Evolutionary conservation across 2,888 invertebrate genomes (phyloP).

Genomic region (Cyrtodaria siliqua): DNA sequence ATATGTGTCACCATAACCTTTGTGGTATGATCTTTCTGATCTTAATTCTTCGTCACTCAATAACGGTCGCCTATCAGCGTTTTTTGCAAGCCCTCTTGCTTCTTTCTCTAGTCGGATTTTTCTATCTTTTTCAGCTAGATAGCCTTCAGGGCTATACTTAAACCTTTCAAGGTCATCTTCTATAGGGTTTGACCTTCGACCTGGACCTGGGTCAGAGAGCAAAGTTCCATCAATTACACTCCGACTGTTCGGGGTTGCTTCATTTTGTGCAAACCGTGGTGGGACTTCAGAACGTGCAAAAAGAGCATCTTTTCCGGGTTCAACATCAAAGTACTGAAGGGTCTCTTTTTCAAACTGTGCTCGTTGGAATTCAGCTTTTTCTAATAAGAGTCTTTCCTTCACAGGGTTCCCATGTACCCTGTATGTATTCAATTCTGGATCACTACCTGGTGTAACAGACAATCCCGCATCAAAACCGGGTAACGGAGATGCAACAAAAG

Average conservation of each 20-base stretch:
- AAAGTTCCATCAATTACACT: constrained; percentile 22
- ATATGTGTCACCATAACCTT: no score
- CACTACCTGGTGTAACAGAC: constrained; percentile 13
- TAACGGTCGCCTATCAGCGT: constrained; percentile 5
- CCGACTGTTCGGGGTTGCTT: background rate
- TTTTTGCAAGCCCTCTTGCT: constrained; percentile 27
- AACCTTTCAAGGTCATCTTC: constrained; percentile 14
- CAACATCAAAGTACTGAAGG: constrained; percentile 5
- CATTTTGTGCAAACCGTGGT: background rate
- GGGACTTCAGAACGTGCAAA: background rate
- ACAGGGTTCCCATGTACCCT: constrained; percentile 54
- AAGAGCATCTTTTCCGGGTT: background rate
- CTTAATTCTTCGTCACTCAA: constrained; percentile 13
- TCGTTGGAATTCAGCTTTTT: constrained; percentile 25
- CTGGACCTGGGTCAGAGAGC: constrained; percentile 50
- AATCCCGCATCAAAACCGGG: constrained; percentile 25
- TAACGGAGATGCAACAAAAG: constrained; percentile 34
- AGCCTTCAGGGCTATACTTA: constrained; percentile 53
- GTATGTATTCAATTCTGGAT: constrained; percentile 39
- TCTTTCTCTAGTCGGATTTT: constrained; percentile 44
- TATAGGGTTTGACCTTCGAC: background rate
- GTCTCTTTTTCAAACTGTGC: constrained; percentile 8
- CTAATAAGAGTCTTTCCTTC: constrained; percentile 47
- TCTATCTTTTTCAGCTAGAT: constrained; percentile 46
- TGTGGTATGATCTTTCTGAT: background rate